These are phyloP conservation scores for Ammospiza nelsoni DNA, from an alignment of 2,113 vertebrate genomes.

Conservation along the genomic window DNA sequence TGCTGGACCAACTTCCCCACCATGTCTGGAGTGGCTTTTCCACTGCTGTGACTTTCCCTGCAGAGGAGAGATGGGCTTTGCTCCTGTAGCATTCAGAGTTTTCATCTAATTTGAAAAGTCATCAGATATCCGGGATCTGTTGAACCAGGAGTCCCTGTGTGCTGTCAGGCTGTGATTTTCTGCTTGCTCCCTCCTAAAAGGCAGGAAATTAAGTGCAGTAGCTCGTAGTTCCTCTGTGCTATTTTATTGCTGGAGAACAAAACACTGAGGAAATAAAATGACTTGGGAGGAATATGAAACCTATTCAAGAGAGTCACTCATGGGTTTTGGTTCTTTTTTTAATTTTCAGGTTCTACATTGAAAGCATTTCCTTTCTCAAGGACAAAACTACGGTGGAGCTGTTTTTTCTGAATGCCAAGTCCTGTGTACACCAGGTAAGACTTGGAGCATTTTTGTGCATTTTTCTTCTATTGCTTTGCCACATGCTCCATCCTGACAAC, in stretches of 20 bases:
- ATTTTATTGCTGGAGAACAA: neutral
- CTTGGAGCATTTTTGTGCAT: neutral
- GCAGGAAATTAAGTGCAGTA: conserved; percentile 27
- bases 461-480: neutral
- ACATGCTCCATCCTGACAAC: neutral
- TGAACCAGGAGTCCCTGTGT: neutral
- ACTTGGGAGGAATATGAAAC: neutral
- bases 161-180: neutral
- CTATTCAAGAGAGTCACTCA: neutral
- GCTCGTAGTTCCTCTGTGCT: conserved; percentile 16
- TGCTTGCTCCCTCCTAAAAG: neutral
- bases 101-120: neutral
- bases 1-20: neutral
- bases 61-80: neutral
- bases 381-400: conserved; percentile 94
- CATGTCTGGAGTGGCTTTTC: neutral
- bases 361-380: conserved; percentile 92
- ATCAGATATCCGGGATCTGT: neutral
- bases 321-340: neutral
- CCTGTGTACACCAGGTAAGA: conserved; percentile 91
- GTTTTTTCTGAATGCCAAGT: conserved; percentile 97
- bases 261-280: conserved; percentile 3
- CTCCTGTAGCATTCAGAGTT: neutral
- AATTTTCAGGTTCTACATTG: conserved; percentile 93
- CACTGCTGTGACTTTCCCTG: neutral